phyloP scores from a whole-genome alignment of 2,797 vertebrate genomes.

The Thamnophis elegans region DNA sequence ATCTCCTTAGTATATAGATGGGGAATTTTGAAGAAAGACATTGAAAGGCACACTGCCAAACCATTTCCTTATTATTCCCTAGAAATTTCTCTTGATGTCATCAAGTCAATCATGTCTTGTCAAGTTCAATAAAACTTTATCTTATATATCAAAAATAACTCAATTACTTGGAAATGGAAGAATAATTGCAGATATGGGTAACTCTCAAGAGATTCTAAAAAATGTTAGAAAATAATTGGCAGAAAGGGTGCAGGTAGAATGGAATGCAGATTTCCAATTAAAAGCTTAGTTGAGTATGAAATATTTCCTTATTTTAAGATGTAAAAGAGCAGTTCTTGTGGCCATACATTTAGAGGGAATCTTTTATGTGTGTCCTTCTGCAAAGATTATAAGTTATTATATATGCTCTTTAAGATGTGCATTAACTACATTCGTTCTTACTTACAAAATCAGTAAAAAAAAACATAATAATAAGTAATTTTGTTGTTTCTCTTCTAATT shows the following conservation, averaged over 20 bases:
- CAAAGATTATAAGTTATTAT: not conserved
- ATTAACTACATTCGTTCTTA: not conserved
- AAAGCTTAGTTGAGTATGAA: not conserved
- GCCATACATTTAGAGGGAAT: not conserved
- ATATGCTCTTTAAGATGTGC: not conserved
- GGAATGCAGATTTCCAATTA: not conserved
- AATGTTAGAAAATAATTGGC: not conserved
- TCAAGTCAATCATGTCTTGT: not conserved
- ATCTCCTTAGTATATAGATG: not conserved
- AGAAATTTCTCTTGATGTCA: not conserved
- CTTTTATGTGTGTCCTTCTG: not conserved
- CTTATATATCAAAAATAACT: not conserved
- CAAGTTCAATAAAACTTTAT: not conserved
- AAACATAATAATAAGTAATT: not conserved
- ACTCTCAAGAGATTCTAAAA: not conserved
- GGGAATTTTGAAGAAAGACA: not conserved
- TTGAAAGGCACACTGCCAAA: not conserved
- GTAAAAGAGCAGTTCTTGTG: not conserved
- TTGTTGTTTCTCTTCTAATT: not conserved
- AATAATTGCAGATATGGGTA: not conserved
- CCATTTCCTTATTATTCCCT: not conserved
- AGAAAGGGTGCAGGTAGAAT: not conserved
- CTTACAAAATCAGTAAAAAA: not conserved
- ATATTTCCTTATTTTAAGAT: not conserved
- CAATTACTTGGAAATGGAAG: not conserved